A percentile compares a stretch with the other conserved stretches of the same genome.
Evolutionary conservation across 2,113 vertebrate species (phyloP).

Genomic region (Ancistrus triradiatus): DNA sequence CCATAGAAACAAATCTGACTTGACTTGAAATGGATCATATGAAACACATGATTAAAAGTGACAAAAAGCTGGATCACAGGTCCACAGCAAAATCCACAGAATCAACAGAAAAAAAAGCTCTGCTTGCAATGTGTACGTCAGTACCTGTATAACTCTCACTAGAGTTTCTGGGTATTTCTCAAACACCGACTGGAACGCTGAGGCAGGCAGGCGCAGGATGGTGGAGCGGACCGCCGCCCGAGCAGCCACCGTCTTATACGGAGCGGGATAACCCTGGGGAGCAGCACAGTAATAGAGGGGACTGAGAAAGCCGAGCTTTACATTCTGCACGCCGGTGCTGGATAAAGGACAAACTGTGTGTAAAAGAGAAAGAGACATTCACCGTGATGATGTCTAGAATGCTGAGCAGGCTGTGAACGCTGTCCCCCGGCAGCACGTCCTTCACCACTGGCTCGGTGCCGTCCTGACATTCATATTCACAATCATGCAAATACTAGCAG

Average conservation of each 20-base stretch:
- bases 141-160: conserved; percentile 91
- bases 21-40: too few relatives aligned
- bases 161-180: conserved; percentile 92
- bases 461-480: conserved; percentile 65
- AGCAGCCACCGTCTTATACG: conserved; percentile 87
- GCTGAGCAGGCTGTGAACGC: conserved; percentile 93
- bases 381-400: conserved; percentile 94
- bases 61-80: too few relatives aligned
- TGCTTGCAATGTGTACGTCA: background rate
- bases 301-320: background rate
- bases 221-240: conserved; percentile 79
- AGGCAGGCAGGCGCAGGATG: conserved; percentile 83
- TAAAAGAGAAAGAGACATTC: conserved; percentile 49
- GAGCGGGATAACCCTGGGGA: conserved; percentile 81
- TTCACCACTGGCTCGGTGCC: conserved; percentile 87
- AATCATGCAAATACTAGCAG: background rate
- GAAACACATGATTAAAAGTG: too few relatives aligned
- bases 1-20: too few relatives aligned
- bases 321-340: background rate
- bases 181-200: conserved; percentile 86
- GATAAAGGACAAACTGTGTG: background rate
- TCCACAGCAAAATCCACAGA: too few relatives aligned
- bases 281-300: background rate
- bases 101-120: too few relatives aligned
- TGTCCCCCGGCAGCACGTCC: conserved; percentile 89